A percentile compares a stretch with the other conserved stretches of the same genome.
phyloP scores from a whole-genome alignment of 2,113 vertebrate genomes.

The Dascyllus trimaculatus region DNA sequence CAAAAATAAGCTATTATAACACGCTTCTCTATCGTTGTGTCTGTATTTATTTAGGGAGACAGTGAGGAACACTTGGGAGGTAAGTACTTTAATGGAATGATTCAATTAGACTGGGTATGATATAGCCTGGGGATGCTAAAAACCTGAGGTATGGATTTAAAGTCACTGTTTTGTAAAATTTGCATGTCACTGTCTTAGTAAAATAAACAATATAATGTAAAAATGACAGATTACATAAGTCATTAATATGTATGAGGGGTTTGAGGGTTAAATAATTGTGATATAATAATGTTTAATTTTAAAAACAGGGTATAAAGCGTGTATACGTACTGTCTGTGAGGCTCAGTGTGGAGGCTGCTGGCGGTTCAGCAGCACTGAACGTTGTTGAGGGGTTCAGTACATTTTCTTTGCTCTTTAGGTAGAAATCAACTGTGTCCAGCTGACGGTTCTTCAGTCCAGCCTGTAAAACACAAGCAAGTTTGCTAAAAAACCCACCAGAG shows the following conservation, averaged over 20 bases:
- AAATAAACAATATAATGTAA: too few species aligned
- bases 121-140: too few species aligned
- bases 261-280: neutral
- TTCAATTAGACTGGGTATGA: too few species aligned
- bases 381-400: constrained; percentile 80
- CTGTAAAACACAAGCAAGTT: constrained; percentile 72
- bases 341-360: constrained; percentile 45
- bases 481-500: neutral
- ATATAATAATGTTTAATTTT: neutral
- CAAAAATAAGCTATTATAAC: too few species aligned
- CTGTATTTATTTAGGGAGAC: too few species aligned
- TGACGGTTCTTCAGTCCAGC: constrained; percentile 96
- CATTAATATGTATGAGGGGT: neutral
- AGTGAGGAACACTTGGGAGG: too few species aligned
- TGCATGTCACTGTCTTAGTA: too few species aligned
- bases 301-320: neutral
- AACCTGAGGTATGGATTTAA: too few species aligned
- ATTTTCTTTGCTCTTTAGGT: constrained; percentile 96
- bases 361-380: constrained; percentile 69
- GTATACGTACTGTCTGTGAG: constrained; percentile 83
- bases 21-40: too few species aligned
- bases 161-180: too few species aligned
- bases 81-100: too few species aligned
- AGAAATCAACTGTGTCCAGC: constrained; percentile 96
- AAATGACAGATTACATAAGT: too few species aligned